Percentiles rank a stretch among this genome's conserved stretches.
phyloP scores from a whole-genome alignment of 2,113 vertebrate species.

The Hypomesus transpacificus region DNA sequence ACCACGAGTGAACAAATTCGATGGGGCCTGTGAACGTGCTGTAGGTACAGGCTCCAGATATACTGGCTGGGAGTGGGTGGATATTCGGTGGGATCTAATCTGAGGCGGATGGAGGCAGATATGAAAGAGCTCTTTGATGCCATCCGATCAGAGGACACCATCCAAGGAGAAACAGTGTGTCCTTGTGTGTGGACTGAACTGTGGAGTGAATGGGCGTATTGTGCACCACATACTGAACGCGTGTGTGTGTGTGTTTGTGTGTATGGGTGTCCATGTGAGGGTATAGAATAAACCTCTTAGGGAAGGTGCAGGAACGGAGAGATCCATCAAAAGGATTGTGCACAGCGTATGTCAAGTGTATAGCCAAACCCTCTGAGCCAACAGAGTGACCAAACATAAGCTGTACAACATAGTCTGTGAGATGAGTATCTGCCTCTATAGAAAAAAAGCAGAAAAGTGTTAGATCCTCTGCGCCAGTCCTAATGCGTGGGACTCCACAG shows the following conservation, averaged over 20 bases:
- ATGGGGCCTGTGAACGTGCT: conserved; percentile 38
- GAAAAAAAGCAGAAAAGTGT: no score
- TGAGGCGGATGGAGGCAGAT: conserved; percentile 37
- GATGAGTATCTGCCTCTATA: background rate
- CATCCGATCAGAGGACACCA: conserved; percentile 31
- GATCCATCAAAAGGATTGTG: background rate
- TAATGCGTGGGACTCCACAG: background rate
- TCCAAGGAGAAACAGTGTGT: conserved; percentile 49
- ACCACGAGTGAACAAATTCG: conserved; percentile 22
- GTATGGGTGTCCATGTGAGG: conserved; percentile 1
- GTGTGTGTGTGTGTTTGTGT: conserved; percentile 14
- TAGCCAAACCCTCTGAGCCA: no score
- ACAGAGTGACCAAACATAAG: no score
- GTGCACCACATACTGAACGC: conserved; percentile 15
- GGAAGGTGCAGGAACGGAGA: background rate
- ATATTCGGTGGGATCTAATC: conserved; percentile 12
- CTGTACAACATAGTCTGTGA: no score
- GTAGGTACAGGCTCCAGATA: conserved; percentile 39
- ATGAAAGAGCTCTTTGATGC: conserved; percentile 58
- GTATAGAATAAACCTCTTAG: background rate
- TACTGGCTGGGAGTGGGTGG: conserved; percentile 24
- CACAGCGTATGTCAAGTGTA: no score
- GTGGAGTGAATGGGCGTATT: conserved; percentile 57
- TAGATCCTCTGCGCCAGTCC: no score
- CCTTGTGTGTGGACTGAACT: conserved; percentile 50